Conservation (phyloP, 2,888 invertebrate species). For the Tetranychus truncatus region DNA sequence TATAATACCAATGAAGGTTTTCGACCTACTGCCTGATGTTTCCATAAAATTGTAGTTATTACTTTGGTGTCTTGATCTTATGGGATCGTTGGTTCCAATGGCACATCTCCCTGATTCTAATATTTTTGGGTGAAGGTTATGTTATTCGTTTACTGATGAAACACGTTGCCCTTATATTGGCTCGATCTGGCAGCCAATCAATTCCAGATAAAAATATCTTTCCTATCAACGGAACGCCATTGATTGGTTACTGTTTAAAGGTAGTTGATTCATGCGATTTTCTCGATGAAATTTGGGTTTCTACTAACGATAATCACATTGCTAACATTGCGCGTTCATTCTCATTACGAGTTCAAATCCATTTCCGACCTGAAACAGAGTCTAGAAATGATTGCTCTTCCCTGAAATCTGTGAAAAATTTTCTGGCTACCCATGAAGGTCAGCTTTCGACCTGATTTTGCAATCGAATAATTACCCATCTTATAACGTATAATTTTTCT, state of each 20-base stretch:
- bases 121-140: too few species aligned
- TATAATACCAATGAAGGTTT: too few species aligned
- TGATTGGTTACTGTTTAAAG: neutral
- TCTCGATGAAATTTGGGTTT: constrained; percentile 5
- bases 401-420: neutral
- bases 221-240: neutral
- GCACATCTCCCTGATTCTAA: too few species aligned
- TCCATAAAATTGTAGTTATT: too few species aligned
- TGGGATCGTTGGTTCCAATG: too few species aligned
- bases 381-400: neutral
- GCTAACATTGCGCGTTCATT: neutral
- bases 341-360: neutral
- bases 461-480: neutral
- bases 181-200: constrained; percentile 1
- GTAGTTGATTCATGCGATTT: neutral
- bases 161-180: neutral
- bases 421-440: neutral
- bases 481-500: neutral
- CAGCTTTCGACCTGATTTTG: neutral
- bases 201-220: constrained; percentile 2
- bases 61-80: too few species aligned
- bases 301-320: neutral
- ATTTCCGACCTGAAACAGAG: neutral
- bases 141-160: neutral
- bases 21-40: too few species aligned